Base-by-base conservation (phyloP, 2,888 invertebrate species). In the Lasioglossum calceatum region DNA sequence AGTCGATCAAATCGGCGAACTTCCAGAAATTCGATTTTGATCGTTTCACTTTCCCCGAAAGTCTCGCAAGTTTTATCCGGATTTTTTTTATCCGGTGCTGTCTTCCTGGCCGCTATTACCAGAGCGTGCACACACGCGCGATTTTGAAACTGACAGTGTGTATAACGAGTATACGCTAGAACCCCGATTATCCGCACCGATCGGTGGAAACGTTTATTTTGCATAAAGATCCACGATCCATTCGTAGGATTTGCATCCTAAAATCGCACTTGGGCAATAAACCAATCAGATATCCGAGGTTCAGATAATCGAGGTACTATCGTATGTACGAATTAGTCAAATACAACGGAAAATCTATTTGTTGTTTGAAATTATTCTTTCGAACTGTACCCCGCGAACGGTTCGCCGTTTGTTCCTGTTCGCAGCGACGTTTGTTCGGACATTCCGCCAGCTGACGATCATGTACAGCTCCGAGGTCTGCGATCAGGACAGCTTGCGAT, bases 401-500 rank as follows among this genome's bases (percentile, higher is more conserved):
- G 61, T 14, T 61, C 61, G 5, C 16, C 61, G 61, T 61, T 32
- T 16, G 27, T 61, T 14, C 5, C 27, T 27, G 27, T 54, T 32
- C 16, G 61, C 61, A 61, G 27, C 27, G 1, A 8, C 50, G 39
- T 14, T 72, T 16, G 27, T 23, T 39, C 19, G 14, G 14, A n/a
- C 10, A 19, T 32, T 67, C 32, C 27, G 39, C 23, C 8, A 4
- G 32, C 58, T 76, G 85, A 27, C 32, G 61, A 39, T 64, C 23
- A 87, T 76, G 77, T 61, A 71, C 12, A 76, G 79, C 61, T n/a
- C 76, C 50, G 70, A 70, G 39, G 79, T 82, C 72, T 94, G 94
- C 42, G 77, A 88, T 27, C 90, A 88, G 47, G 88, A 89, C 0
- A 94, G 96, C 16, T 93, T 98, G 92, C 94, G 95, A 86, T 96